Evolutionary conservation across 2,888 invertebrate species (phyloP), one percentile per base, ranked within the genome.

Genomic region (Branchellion lobata): DNA sequence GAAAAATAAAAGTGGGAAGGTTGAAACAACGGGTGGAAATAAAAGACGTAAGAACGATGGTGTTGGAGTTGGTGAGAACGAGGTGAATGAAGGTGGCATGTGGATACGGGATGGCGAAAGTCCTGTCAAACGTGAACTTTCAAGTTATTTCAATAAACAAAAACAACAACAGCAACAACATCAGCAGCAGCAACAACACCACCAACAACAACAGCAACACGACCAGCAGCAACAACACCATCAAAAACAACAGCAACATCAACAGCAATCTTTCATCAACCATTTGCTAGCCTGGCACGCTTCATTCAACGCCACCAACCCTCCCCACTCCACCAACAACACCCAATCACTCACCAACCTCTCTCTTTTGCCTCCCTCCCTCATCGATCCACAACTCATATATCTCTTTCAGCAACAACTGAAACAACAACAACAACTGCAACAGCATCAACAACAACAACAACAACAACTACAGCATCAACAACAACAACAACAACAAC

Each of bases 201-300:
- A n/a, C n/a, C 8, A 47, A 47, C 47, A 47, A 47, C 47, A 47
- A 47, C 40, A 40, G 14, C 5, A 40, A 14, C 14, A 8, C 14
- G 5, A 14, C 8, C 40, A 14, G 40, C 40, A n/a, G n/a, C n/a
- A n/a, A 47, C 47, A 47, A 47, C 18, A 14, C 18, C 11, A 47
- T 47, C 8, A 47, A 47, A 47, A 14, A 47, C 47, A 47, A 47
- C 47, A 47, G 18, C 8, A 47, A n/a, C n/a, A n/a, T n/a, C n/a
- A 65, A 21, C 65, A 65, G 2, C 69, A 69, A 69, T n/a, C 31
- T 29, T 29, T 69, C 27, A 27, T 69, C 69, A 69, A 69, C 69
- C 69, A 31, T 8, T n/a, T 69, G 5, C 14, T 34, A 34, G 3
- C 69, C 21, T 69, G 31, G 69, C 69, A 69, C 5, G 33, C 27